Base-by-base conservation (phyloP, 2,113 vertebrate species). In the Steatornis caripensis region DNA sequence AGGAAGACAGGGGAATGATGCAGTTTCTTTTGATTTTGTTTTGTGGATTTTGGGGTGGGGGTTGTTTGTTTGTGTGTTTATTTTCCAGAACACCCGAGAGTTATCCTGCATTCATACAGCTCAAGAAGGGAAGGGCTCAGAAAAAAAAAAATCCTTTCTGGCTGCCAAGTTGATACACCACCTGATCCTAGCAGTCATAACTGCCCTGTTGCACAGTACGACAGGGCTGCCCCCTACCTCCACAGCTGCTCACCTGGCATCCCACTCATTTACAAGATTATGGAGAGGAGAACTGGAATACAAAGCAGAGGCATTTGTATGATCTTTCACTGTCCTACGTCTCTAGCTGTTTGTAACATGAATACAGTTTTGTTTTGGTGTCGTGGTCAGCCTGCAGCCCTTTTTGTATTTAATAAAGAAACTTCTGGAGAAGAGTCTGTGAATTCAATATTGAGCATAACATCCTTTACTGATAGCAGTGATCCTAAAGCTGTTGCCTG, bases 361-460 rank as follows among this genome's bases (percentile, higher is more conserved):
- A 90, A 69, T 77, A 14, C 74, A 61, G 84, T 69, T 65, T 91
- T 89, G 69, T 87, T 93, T 69, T 69, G 89, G 90, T 82, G 72
- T 88, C 95, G 82, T 68, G 71, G 90, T 90, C 91, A 94, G 91
- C 54, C 89, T 93, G 69, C 94, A 96, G 90, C 72, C 61, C 81
- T 79, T 77, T 77, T 65, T 95, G 74, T 95, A 84, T 89, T 95
- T 95, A 97, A 97, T 97, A 97, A 97, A 97, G 77, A 90, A 96
- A 93, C 79, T 95, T 96, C 65, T 91, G 96, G 45, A 97, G 95
- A 95, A 97, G 90, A 94, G 74, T 92, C 93, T 97, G 84, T 95
- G 94, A 78, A 46, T 97, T 97, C 61, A 95, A 57, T 95, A 14
- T 9, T 55, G 62, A 93, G 41, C 81, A 69, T 82, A 81, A 92